Conservation (phyloP, 2,888 invertebrate genomes). For the Netelia virgata region DNA sequence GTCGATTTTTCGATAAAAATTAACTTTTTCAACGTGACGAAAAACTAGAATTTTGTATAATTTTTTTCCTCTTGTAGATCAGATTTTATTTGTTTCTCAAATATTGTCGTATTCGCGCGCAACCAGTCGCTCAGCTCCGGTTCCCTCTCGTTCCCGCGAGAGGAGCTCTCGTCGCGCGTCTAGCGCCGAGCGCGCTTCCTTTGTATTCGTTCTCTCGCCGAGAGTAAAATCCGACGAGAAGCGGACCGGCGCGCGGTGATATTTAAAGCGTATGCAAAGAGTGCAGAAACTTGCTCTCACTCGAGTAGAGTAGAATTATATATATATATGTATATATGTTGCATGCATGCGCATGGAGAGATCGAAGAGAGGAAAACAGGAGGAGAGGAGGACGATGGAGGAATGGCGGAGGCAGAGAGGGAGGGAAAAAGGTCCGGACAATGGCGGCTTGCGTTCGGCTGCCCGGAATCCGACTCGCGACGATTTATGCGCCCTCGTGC, state of each 20-base stretch:
- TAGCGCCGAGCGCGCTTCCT: slow-evolving; percentile 48
- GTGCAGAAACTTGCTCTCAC: slow-evolving; percentile 72
- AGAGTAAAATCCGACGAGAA: slow-evolving; percentile 65
- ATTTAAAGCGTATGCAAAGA: slow-evolving; percentile 83
- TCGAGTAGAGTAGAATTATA: slow-evolving; percentile 30
- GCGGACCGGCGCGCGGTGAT: slow-evolving; percentile 76
- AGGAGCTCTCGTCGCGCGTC: slow-evolving; percentile 18
- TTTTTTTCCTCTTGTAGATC: not conserved
- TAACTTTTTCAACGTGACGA: no score
- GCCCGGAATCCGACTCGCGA: slow-evolving; percentile 83
- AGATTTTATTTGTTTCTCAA: not conserved
- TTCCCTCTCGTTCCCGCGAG: not conserved
- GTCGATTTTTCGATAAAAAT: no score
- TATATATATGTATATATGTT: slow-evolving; percentile 20
- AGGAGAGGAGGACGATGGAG: slow-evolving; percentile 40
- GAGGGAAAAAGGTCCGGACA: slow-evolving; percentile 80
- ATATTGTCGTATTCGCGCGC: not conserved
- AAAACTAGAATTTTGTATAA: not conserved
- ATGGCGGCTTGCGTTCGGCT: slow-evolving; percentile 82
- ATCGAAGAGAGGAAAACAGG: slow-evolving; percentile 56
- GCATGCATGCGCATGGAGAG: not conserved
- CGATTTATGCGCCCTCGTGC: slow-evolving; percentile 82
- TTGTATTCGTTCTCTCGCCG: slow-evolving; percentile 53
- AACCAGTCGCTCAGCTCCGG: not conserved
- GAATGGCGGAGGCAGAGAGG: slow-evolving; percentile 46